phyloP scores from a whole-genome alignment of 2,888 invertebrate species.

The Rhaphigaster nebulosa region DNA sequence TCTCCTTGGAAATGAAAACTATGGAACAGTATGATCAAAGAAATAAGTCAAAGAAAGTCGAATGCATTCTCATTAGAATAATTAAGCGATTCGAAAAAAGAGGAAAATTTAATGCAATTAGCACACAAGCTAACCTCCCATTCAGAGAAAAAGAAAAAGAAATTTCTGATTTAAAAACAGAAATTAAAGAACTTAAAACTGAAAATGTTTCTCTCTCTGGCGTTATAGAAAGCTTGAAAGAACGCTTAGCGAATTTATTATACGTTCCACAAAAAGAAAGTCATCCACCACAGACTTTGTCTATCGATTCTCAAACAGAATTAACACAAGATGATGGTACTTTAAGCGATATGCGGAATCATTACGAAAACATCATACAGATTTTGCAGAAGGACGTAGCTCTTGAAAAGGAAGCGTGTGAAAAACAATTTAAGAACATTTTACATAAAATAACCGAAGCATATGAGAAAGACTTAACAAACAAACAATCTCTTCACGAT shows the following conservation, averaged over 20 bases:
- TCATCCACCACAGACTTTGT: not conserved
- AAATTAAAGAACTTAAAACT: conserved; percentile 13
- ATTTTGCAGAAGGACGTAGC: conserved; percentile 4
- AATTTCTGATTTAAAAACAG: not conserved
- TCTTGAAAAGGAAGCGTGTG: not conserved
- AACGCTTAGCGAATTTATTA: conserved; percentile 3
- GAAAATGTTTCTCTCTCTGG: conserved; percentile 10
- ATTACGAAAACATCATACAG: conserved; percentile 23
- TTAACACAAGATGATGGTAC: not conserved
- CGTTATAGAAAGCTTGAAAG: conserved; percentile 1
- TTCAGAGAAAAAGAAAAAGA: not conserved
- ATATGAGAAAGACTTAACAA: conserved; percentile 7
- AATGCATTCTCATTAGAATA: not conserved
- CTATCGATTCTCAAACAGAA: not conserved
- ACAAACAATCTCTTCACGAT: conserved; percentile 1
- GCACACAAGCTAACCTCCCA: not conserved
- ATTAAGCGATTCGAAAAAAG: not conserved
- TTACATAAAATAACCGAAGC: not conserved
- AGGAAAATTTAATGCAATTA: not conserved
- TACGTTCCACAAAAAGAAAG: conserved; percentile 46
- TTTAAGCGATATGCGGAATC: not conserved
- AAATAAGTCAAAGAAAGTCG: not conserved
- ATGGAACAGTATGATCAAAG: not conserved
- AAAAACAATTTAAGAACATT: not conserved
- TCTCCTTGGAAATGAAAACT: not conserved